These are phyloP conservation scores for Acomys russatus DNA, from an alignment of 2,797 vertebrate genomes.

Conservation along the genomic window DNA sequence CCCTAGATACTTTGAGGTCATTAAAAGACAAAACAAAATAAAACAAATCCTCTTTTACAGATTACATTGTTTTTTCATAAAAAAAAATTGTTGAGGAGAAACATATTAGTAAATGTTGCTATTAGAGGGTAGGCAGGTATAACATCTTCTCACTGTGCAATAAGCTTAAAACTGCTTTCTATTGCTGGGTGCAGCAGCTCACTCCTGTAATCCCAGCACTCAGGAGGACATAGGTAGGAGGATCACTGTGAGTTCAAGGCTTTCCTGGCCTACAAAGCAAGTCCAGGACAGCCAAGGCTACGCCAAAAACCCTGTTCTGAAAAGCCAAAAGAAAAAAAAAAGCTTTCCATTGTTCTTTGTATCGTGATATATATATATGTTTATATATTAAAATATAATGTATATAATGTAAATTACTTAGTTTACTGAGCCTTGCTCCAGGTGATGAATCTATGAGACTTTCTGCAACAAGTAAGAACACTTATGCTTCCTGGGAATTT, in stretches of 20 bases:
- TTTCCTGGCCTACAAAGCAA: too few species aligned
- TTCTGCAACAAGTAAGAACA: neutral
- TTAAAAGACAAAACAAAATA: neutral
- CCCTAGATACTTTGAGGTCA: neutral
- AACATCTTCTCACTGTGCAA: neutral
- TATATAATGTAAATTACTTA: neutral
- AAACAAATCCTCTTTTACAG: neutral
- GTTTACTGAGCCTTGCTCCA: neutral
- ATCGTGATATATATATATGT: too few species aligned
- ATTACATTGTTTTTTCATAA: neutral
- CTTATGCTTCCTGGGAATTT: neutral
- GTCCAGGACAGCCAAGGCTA: too few species aligned
- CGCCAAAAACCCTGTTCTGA: neutral
- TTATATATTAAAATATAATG: neutral
- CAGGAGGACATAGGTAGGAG: too few species aligned
- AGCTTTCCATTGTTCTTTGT: too few species aligned
- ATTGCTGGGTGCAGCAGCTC: neutral
- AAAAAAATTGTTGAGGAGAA: neutral
- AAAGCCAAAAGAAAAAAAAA: too few species aligned
- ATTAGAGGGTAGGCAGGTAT: neutral
- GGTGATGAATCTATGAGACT: neutral
- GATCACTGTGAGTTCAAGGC: too few species aligned
- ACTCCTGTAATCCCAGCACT: too few species aligned
- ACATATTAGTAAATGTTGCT: neutral
- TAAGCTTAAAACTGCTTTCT: conserved; percentile 2